Conservation (phyloP, 2,888 invertebrate genomes). For the Malthinus seriepunctatus region DNA sequence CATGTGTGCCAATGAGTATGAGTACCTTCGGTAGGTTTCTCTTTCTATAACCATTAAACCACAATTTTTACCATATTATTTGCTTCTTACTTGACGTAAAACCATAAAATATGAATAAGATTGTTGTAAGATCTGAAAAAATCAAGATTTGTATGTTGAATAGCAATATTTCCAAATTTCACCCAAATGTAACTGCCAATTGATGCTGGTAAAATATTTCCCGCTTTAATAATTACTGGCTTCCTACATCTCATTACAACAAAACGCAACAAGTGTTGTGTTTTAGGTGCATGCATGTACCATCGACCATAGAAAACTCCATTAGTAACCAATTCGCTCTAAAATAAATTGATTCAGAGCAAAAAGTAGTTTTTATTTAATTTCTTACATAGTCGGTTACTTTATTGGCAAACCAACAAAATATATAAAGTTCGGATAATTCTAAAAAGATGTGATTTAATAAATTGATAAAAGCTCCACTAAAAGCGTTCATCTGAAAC, state of each 20-base stretch:
- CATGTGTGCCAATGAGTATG: too few species aligned
- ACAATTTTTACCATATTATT: not conserved
- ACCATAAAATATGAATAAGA: constrained; percentile 26
- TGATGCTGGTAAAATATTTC: constrained; percentile 16
- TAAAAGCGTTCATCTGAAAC: constrained; percentile 19
- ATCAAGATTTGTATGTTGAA: not conserved
- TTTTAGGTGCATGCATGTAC: constrained; percentile 8
- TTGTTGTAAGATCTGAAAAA: constrained; percentile 24
- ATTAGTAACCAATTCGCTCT: constrained; percentile 11
- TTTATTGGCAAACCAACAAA: constrained; percentile 23
- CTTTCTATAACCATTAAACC: too few species aligned
- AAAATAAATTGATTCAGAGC: not conserved
- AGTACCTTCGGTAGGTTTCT: too few species aligned
- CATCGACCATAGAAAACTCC: constrained; percentile 20
- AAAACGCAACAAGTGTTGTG: constrained; percentile 12
- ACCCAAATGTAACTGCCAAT: constrained; percentile 24
- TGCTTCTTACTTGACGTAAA: constrained; percentile 11
- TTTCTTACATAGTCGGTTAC: constrained; percentile 19
- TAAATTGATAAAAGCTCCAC: constrained; percentile 21
- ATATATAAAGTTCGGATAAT: constrained; percentile 22
- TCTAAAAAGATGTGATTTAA: constrained; percentile 22
- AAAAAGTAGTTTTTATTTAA: not conserved
- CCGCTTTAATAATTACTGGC: constrained; percentile 22
- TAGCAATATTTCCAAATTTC: not conserved
- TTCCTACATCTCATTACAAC: constrained; percentile 19